Percentiles rank a stretch among this genome's conserved stretches.
These are phyloP conservation scores for Heteropelma amictum DNA, from an alignment of 2,888 invertebrate species.

Conservation along the genomic window DNA sequence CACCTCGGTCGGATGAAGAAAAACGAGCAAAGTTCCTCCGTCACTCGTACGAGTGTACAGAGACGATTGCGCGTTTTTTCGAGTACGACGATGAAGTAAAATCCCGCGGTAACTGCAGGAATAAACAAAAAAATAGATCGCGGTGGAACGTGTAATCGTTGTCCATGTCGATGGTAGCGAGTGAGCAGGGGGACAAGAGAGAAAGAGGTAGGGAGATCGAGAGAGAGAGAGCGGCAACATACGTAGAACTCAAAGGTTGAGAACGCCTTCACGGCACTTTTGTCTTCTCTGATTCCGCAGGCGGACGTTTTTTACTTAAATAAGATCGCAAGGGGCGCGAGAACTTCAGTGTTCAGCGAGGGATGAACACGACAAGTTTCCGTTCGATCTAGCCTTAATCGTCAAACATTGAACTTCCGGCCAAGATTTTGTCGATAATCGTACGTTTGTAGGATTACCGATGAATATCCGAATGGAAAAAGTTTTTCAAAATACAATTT, in stretches of 20 bases:
- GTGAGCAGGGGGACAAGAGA: background rate
- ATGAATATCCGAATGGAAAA: too few species aligned
- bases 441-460: too few species aligned
- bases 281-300: constrained; percentile 7
- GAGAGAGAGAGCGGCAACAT: background rate
- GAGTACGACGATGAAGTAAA: background rate
- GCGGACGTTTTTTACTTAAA: constrained; percentile 17
- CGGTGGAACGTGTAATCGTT: background rate
- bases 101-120: background rate
- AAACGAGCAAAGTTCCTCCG: background rate
- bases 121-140: background rate
- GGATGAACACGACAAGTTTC: constrained; percentile 45
- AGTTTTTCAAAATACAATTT: too few species aligned
- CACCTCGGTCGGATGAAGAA: too few species aligned
- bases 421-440: too few species aligned
- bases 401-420: too few species aligned
- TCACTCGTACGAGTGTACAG: background rate
- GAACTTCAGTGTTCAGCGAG: constrained; percentile 25
- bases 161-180: background rate
- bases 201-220: too few species aligned
- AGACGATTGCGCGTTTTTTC: background rate
- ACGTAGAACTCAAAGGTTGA: constrained; percentile 31
- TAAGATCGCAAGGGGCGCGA: constrained; percentile 16
- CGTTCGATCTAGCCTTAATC: too few species aligned
- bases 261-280: constrained; percentile 5